Base-by-base conservation (phyloP, 2,113 vertebrate species). In the Hiodon tergisus region DNA sequence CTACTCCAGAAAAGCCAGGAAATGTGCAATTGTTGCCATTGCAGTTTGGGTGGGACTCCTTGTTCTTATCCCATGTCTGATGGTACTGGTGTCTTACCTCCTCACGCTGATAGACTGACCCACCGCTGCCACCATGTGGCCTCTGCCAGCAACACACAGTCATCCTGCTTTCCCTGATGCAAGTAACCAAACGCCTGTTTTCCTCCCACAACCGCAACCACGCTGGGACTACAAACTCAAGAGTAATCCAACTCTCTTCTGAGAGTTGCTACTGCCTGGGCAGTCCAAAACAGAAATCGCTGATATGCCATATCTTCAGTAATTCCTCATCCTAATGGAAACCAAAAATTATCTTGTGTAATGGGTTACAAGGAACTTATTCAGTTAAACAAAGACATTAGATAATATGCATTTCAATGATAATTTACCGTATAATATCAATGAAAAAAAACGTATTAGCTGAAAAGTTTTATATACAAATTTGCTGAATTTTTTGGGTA, bases 1-100 rank as follows among this genome's bases (percentile, higher is more conserved):
- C 54, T 89, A 83, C 80, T 81, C 84, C 8, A 48, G 6, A n/a
- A 77, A 17, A 51, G 89, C 93, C 1, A 84, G 16, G 51, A 86
- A 73, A n/a, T 75, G 81, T 11, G 82, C 84, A 73, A 63, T 88
- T 59, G 73, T 84, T 62, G 89, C 94, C 80, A 90, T 95, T 4
- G 67, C 76, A 0, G 58, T 75, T 3, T 91, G 87, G 85, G 0
- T 91, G 47, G 11, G 4, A 6, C 4, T 90, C 1, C 63, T 95
- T 53, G 1, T 79, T 3, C 61, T 79, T n/a, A 47, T 69, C 7
- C 88, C 86, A 3, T 0, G 84, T 0, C 79, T 93, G 0, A 14
- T 92, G 63, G 84, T 61, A 4, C 79, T 95, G 54, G 3, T 89
- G 8, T 94, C 94, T 0, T 96, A 90, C 68, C 57, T 93, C 4